Base-by-base conservation (phyloP, 2,888 invertebrate genomes). In the Tenthredo distinguenda region DNA sequence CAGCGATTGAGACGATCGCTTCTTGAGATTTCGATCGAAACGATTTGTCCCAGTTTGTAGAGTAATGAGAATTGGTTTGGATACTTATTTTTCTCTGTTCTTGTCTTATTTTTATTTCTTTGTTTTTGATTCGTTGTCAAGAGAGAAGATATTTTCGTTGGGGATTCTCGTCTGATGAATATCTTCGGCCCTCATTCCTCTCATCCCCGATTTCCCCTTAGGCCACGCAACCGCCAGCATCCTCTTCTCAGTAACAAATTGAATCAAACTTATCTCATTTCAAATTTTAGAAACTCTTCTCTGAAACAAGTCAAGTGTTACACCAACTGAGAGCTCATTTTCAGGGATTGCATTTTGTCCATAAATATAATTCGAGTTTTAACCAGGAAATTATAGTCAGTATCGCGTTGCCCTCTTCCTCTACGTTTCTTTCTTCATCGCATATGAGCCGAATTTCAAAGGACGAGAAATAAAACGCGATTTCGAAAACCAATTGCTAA, bases 181-280 rank as follows among this genome's bases (percentile, higher is more conserved):
- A 55, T 55, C 31, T 55, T 77, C 77, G 77, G 55, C 50, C 50
- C 31, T 55, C 10, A 40, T 50, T 55, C 55, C 6, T 34, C 34
- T 77, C 77, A n/a, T 7, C 15, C 50, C 21, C 18, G 31, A n/a
- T 31, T 34, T 77, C 31, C 26, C 77, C n/a, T 31, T 31, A 18
- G 34, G 77, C 26, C 31, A 55, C 7, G 34, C 18, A 81, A 58
- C 62, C 81, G 9, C 40, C 12, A 62, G 31, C n/a, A 40, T 12
- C n/a, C 34, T 37, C 62, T 62, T 83, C 83, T 68, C 10, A 37
- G 18, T 68, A 68, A 71, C 71, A 65, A 83, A 83, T 83, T 71
- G 83, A 83, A 68, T 83, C 68, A 71, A 83, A 83, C 47, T 83
- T 68, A 83, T 83, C 83, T 83, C 43, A 83, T 83, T 83, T 68